Conservation (phyloP, 2,113 vertebrate genomes). For the Macroglossus sobrinus region DNA sequence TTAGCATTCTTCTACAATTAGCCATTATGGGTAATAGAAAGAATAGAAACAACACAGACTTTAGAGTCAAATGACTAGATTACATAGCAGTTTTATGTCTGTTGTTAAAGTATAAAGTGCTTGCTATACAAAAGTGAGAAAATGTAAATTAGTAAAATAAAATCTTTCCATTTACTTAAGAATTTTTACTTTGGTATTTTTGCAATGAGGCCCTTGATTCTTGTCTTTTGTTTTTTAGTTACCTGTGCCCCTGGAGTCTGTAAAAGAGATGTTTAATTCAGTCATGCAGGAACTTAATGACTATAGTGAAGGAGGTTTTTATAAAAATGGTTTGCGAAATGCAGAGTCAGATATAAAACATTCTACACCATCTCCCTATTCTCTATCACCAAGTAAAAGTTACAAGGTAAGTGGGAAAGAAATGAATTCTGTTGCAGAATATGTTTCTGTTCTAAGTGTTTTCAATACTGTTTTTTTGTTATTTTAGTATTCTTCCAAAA, state of each 20-base stretch:
- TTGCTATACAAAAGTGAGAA: background rate
- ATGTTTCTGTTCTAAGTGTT: background rate
- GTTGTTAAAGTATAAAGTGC: background rate
- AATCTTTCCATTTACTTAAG: background rate
- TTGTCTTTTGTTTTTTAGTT: conserved; percentile 81
- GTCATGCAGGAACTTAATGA: conserved; percentile 93
- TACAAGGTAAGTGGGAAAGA: conserved; percentile 84
- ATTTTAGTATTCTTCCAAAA: conserved; percentile 93
- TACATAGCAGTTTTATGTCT: background rate
- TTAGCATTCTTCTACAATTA: background rate
- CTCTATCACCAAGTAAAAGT: conserved; percentile 90
- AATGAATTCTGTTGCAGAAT: background rate
- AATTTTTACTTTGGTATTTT: background rate
- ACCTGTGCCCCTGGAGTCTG: conserved; percentile 92
- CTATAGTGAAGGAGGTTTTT: conserved; percentile 83
- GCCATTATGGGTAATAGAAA: background rate
- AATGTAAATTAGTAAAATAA: background rate
- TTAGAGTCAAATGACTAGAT: background rate
- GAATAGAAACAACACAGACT: background rate
- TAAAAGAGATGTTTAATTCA: conserved; percentile 91
- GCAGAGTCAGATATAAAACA: conserved; percentile 88
- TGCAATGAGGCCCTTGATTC: background rate
- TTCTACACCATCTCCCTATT: conserved; percentile 89
- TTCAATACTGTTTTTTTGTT: background rate
- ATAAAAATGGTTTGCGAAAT: conserved; percentile 83